Percentiles rank a stretch among this genome's conserved stretches.
These are phyloP conservation scores for Ostrea denselamellosa DNA, from an alignment of 1,140 invertebrate species.

Conservation along the genomic window DNA sequence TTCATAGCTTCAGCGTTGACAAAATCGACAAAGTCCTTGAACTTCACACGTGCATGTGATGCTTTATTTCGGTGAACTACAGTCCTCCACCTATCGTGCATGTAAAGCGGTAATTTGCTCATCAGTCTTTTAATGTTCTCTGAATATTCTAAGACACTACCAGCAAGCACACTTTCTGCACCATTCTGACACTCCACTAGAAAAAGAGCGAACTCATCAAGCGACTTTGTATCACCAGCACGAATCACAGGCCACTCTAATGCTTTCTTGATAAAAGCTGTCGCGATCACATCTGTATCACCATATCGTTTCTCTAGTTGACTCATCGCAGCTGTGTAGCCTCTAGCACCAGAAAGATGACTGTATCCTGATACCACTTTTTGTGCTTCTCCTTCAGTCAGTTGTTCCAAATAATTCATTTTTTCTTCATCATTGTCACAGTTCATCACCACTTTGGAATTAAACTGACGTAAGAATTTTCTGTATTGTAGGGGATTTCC, in stretches of 20 bases:
- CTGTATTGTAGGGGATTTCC: constrained; percentile 55
- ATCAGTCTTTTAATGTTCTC: constrained; percentile 53
- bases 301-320: constrained; percentile 58
- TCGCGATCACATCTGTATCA: constrained; percentile 52
- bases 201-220: constrained; percentile 57
- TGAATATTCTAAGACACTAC: constrained; percentile 51
- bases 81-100: constrained; percentile 55
- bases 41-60: constrained; percentile 16
- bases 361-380: constrained; percentile 46
- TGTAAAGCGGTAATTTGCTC: constrained; percentile 46
- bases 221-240: constrained; percentile 20
- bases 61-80: constrained; percentile 34
- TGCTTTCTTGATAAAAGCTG: constrained; percentile 56
- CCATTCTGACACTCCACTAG: constrained; percentile 52
- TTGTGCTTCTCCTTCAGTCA: constrained; percentile 52
- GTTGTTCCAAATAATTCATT: constrained; percentile 58
- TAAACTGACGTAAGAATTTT: constrained; percentile 57
- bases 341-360: constrained; percentile 49
- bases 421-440: constrained; percentile 50
- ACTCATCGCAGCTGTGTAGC: constrained; percentile 48
- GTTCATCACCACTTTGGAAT: constrained; percentile 48
- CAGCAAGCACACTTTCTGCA: constrained; percentile 41
- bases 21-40: constrained; percentile 48
- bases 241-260: constrained; percentile 52
- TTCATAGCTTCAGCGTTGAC: constrained; percentile 51